Evolutionary conservation across 2,113 vertebrate species (phyloP).

Genomic region (Nothocercus julius): DNA sequence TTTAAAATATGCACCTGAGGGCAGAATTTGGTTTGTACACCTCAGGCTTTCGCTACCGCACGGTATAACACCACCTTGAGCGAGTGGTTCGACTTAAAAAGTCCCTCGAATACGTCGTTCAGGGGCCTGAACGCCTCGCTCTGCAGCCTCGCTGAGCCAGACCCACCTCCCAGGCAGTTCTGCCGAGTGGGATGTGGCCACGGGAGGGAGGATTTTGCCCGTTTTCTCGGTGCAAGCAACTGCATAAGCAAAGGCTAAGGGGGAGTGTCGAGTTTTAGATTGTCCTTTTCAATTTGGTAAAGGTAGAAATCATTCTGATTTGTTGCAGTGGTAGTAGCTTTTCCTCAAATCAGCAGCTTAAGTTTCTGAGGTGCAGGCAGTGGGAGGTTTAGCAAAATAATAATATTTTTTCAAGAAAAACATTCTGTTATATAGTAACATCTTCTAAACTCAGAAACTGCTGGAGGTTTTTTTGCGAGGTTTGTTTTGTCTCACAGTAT

Average conservation of each 20-base stretch:
- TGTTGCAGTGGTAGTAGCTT: background rate
- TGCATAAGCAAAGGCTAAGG: background rate
- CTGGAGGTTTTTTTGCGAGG: background rate
- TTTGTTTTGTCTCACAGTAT: background rate
- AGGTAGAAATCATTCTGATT: background rate
- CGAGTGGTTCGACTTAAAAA: background rate
- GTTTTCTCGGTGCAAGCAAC: background rate
- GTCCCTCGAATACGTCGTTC: background rate
- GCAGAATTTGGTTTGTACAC: background rate
- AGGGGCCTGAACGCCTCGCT: background rate
- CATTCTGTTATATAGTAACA: background rate
- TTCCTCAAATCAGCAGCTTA: background rate
- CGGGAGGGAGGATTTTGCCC: background rate
- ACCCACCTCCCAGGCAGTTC: background rate
- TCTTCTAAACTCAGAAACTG: background rate
- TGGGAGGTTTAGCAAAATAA: background rate
- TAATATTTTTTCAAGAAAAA: background rate
- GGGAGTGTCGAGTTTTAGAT: background rate
- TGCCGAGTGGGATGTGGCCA: background rate
- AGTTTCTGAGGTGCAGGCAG: background rate
- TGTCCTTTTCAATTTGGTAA: background rate
- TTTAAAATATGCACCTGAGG: background rate
- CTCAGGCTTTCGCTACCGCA: background rate
- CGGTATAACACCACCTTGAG: background rate
- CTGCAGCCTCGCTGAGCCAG: background rate